phyloP scores from a whole-genome alignment of 2,888 invertebrate genomes.

The Ctenicera cuprea region DNA sequence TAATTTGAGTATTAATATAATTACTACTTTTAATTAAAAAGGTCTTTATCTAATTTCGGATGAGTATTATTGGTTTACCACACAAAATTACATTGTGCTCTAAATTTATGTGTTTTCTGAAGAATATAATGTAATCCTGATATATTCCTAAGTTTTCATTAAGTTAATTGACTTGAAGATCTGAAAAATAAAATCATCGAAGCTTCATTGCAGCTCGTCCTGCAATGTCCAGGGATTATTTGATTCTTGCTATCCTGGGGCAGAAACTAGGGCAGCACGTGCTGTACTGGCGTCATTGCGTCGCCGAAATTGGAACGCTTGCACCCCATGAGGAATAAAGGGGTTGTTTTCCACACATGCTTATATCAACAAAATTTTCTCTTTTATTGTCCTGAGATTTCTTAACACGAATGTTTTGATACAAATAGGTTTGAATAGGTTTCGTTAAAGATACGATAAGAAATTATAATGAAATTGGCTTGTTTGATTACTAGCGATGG shows the following conservation, averaged over 20 bases:
- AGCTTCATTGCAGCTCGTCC: slow-evolving; percentile 4
- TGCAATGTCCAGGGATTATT: slow-evolving; percentile 36
- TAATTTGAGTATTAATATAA: too few species aligned
- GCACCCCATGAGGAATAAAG: slow-evolving; percentile 34
- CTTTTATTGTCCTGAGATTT: not conserved
- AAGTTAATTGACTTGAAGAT: not conserved
- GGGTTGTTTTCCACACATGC: slow-evolving; percentile 31
- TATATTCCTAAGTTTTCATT: not conserved
- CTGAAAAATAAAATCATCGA: not conserved
- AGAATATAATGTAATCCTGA: not conserved
- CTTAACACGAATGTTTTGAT: not conserved
- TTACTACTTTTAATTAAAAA: too few species aligned
- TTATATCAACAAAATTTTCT: slow-evolving; percentile 9
- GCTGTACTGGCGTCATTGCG: slow-evolving; percentile 47
- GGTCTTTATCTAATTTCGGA: too few species aligned
- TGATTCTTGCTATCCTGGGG: slow-evolving; percentile 33
- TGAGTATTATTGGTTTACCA: too few species aligned
- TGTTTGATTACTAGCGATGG: too few species aligned
- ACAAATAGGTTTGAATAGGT: too few species aligned
- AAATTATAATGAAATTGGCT: too few species aligned
- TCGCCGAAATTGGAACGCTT: slow-evolving; percentile 47
- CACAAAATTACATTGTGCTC: too few species aligned
- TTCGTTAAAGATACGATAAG: not conserved
- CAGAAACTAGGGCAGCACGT: slow-evolving; percentile 50
- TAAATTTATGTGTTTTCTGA: too few species aligned